These are phyloP conservation scores for Cryptoblepharus egeriae DNA, from an alignment of 2,797 vertebrate species.

Conservation along the genomic window DNA sequence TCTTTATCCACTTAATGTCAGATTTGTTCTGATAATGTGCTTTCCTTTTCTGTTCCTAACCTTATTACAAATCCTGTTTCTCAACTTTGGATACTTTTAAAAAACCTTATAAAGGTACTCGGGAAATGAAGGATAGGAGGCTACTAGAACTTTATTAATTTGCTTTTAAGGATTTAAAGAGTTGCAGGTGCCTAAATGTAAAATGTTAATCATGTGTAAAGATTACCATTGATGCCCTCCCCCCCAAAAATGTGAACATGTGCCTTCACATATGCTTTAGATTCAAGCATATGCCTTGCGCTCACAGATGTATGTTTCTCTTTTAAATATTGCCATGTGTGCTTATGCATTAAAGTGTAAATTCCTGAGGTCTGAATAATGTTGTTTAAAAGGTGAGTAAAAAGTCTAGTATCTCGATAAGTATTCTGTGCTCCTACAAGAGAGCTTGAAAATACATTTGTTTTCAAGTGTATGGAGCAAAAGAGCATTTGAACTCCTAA, in stretches of 20 bases:
- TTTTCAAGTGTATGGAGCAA: slow-evolving; percentile 43
- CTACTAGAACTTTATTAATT: slow-evolving; percentile 12
- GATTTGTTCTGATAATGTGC: neutral
- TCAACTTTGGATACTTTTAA: neutral
- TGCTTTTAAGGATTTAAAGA: slow-evolving; percentile 25
- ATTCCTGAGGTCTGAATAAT: slow-evolving; percentile 49
- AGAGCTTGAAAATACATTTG: slow-evolving; percentile 62
- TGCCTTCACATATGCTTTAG: slow-evolving; percentile 30
- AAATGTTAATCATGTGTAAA: slow-evolving; percentile 35
- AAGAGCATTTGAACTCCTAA: neutral
- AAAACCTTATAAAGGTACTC: neutral
- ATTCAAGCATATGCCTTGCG: slow-evolving; percentile 39
- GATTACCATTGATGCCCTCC: slow-evolving; percentile 27
- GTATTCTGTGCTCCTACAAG: slow-evolving; percentile 15
- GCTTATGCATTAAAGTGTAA: slow-evolving; percentile 45
- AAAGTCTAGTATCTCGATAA: slow-evolving; percentile 8
- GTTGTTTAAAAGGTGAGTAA: slow-evolving; percentile 31
- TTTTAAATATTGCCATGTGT: slow-evolving; percentile 52
- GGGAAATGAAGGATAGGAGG: neutral
- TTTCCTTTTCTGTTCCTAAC: neutral
- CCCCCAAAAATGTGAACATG: slow-evolving; percentile 34
- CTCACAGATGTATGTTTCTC: slow-evolving; percentile 59
- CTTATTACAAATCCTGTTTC: neutral
- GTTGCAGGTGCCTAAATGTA: slow-evolving; percentile 33
- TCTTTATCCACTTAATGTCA: no score